A percentile compares a stretch with the other conserved stretches of the same genome.
Conservation (phyloP, 1,140 invertebrate species). For the Drosophila kikkawai region DNA sequence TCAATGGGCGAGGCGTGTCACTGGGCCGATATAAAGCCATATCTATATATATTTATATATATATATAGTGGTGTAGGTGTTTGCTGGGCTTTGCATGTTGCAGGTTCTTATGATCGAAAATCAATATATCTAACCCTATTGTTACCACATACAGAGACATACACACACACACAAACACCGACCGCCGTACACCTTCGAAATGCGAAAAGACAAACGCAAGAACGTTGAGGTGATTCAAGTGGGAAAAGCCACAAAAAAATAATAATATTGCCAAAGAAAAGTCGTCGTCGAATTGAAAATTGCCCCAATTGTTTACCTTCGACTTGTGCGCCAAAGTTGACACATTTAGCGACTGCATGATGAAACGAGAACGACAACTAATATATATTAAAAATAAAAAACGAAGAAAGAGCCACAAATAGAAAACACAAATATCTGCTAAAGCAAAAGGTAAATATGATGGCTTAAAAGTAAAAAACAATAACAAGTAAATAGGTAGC, state of each 20-base stretch:
- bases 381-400: conserved; percentile 29
- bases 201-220: conserved; percentile 47
- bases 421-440: conserved; percentile 38
- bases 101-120: conserved; percentile 81
- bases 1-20: conserved; percentile 55
- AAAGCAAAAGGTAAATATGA: conserved; percentile 23
- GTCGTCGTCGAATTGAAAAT: conserved; percentile 34
- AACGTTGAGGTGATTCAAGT: conserved; percentile 47
- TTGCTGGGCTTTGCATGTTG: conserved; percentile 61
- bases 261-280: conserved; percentile 32
- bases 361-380: conserved; percentile 15
- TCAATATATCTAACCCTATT: conserved; percentile 73
- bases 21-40: conserved; percentile 22
- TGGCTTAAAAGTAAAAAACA: background rate
- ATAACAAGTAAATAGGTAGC: background rate
- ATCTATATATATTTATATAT: conserved; percentile 10
- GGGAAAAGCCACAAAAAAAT: background rate
- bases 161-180: background rate
- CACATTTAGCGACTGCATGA: conserved; percentile 37
- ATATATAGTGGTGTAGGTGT: conserved; percentile 19
- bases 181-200: conserved; percentile 15
- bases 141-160: conserved; percentile 22
- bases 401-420: background rate
- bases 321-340: conserved; percentile 40
- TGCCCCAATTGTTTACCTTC: conserved; percentile 35